Percentiles rank a stretch among this genome's conserved stretches.
phyloP scores from a whole-genome alignment of 1,140 invertebrate species.

The Pseudomyrmex flavicornis region DNA sequence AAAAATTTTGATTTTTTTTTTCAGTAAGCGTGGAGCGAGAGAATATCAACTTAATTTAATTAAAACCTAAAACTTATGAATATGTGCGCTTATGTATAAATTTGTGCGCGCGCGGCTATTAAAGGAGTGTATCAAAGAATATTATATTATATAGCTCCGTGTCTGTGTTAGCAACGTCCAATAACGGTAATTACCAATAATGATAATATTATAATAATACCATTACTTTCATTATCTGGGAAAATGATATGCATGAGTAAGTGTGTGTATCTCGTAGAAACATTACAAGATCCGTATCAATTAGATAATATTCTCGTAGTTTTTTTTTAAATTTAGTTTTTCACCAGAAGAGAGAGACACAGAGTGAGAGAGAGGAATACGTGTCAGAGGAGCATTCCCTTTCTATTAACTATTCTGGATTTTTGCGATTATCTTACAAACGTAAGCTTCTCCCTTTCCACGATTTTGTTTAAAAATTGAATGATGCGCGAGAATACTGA shows the following conservation, averaged over 20 bases:
- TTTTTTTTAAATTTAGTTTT: neutral
- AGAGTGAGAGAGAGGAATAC: neutral
- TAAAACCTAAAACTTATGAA: neutral
- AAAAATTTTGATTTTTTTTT: too few relatives aligned
- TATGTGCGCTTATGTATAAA: neutral
- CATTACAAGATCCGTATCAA: neutral
- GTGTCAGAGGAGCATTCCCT: constrained; percentile 18
- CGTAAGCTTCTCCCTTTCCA: too few relatives aligned
- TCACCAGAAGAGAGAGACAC: neutral
- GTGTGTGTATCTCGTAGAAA: constrained; percentile 21
- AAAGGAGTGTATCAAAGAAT: constrained; percentile 48
- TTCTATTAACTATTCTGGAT: constrained; percentile 28
- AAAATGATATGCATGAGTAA: constrained; percentile 50
- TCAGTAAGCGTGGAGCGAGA: too few relatives aligned
- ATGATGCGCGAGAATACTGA: neutral
- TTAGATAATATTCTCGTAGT: neutral
- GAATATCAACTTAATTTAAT: neutral
- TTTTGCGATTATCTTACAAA: constrained; percentile 4
- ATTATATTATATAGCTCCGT: constrained; percentile 10
- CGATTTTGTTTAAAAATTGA: neutral
- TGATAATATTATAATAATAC: constrained; percentile 3
- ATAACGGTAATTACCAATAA: too few relatives aligned
- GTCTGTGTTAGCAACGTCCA: constrained; percentile 6
- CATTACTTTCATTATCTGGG: constrained; percentile 50
- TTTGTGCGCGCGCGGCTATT: neutral